phyloP scores from a whole-genome alignment of 53 echinoderm and acorn worm genomes.

The Paelopatides confundens region DNA sequence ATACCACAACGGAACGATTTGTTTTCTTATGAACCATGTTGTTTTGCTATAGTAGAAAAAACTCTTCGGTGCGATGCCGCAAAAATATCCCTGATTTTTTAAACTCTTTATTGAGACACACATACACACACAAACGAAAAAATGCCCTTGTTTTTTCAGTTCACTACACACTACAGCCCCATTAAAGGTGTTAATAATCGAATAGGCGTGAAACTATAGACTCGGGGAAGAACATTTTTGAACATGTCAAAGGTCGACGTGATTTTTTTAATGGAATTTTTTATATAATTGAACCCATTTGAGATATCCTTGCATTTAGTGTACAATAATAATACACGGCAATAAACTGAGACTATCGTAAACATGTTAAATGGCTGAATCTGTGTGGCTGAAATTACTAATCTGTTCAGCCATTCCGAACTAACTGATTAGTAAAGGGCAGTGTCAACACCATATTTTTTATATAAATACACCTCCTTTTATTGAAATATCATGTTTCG shows the following conservation, averaged over 20 bases:
- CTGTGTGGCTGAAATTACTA: no score
- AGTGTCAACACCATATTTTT: no score
- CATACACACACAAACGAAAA: not conserved
- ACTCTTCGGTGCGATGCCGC: constrained; percentile 2
- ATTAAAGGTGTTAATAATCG: not conserved
- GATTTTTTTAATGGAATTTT: no score
- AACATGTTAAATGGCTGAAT: no score
- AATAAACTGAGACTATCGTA: no score
- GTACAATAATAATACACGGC: no score
- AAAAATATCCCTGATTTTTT: not conserved
- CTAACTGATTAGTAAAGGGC: no score
- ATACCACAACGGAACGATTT: not conserved
- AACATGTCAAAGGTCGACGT: not conserved
- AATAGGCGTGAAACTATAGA: not conserved
- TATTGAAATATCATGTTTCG: no score
- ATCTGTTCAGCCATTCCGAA: no score
- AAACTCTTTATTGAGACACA: not conserved
- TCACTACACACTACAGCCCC: not conserved
- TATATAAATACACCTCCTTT: no score
- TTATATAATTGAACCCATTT: no score
- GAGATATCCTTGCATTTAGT: no score
- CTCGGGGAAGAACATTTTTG: not conserved
- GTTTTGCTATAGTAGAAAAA: not conserved
- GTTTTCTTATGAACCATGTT: not conserved
- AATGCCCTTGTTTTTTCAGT: not conserved